These are phyloP conservation scores for Tyto alba DNA, from an alignment of 2,113 vertebrate genomes.

Conservation along the genomic window DNA sequence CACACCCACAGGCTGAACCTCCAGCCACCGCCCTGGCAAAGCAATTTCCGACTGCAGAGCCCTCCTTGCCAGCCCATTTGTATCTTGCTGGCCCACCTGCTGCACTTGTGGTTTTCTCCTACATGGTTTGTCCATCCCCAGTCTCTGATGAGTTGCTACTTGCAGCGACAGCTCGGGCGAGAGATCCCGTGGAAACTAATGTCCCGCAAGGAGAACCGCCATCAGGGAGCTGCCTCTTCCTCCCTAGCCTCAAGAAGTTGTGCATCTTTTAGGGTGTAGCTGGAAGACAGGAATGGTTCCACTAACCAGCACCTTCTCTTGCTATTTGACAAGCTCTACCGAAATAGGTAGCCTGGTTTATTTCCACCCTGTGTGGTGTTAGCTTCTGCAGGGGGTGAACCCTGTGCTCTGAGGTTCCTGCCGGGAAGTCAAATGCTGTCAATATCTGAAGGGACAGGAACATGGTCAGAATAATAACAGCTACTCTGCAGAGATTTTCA, in stretches of 20 bases:
- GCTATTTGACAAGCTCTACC: not conserved
- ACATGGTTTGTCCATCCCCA: not conserved
- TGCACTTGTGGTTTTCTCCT: not conserved
- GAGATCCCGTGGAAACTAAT: not conserved
- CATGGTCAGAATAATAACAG: not conserved
- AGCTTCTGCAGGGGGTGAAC: not conserved
- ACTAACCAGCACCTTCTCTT: not conserved
- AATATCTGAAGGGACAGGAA: not conserved
- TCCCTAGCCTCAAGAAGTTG: too few species aligned
- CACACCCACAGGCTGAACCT: fast-evolving
- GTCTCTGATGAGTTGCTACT: fast-evolving
- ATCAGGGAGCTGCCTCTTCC: fast-evolving
- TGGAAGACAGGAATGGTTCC: not conserved
- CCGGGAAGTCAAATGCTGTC: not conserved
- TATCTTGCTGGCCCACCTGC: not conserved
- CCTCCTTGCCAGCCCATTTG: not conserved
- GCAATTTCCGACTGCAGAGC: not conserved
- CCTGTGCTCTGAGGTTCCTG: not conserved
- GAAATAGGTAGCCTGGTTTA: not conserved
- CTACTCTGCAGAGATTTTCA: not conserved
- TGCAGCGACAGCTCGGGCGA: not conserved
- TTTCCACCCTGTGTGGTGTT: not conserved
- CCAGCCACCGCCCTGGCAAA: not conserved
- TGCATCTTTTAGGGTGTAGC: fast-evolving
- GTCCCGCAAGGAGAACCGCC: not conserved